A percentile compares a stretch with the other conserved stretches of the same genome.
phyloP scores from a whole-genome alignment of 2,113 vertebrate genomes.

The Apteryx mantelli region DNA sequence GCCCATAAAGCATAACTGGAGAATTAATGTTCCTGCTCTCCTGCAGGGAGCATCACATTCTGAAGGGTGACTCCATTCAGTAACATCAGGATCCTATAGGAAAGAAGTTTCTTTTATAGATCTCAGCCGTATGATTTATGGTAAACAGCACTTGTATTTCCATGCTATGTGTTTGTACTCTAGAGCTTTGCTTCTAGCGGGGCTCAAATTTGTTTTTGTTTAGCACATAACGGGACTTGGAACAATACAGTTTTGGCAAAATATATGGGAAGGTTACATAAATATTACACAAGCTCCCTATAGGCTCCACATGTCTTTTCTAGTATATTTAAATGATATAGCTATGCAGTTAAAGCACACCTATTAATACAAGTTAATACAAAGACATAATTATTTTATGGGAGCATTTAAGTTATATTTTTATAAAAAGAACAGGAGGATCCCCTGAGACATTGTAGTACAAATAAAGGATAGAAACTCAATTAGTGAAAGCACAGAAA shows the following conservation, averaged over 20 bases:
- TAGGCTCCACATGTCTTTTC: neutral
- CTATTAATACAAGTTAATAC: conserved; percentile 23
- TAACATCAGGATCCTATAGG: neutral
- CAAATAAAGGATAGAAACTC: conserved; percentile 23
- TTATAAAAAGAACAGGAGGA: conserved; percentile 10
- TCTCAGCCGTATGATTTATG: conserved; percentile 8
- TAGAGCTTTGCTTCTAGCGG: neutral
- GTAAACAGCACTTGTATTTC: conserved; percentile 28
- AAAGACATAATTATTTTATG: neutral
- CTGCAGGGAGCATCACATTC: neutral
- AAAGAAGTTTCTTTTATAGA: neutral
- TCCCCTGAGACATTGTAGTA: neutral
- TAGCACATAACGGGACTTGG: neutral
- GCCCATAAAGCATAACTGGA: neutral
- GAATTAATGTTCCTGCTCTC: neutral
- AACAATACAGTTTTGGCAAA: conserved; percentile 4
- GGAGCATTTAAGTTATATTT: neutral
- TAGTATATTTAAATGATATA: neutral
- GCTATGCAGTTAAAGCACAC: neutral
- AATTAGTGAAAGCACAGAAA: conserved; percentile 13
- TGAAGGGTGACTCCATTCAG: neutral
- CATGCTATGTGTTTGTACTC: neutral
- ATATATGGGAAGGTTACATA: conserved; percentile 18
- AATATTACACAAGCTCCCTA: neutral
- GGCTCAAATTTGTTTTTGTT: conserved; percentile 29